Evolutionary conservation across 1,140 invertebrate genomes (phyloP).

Genomic region (Papilio polytes): DNA sequence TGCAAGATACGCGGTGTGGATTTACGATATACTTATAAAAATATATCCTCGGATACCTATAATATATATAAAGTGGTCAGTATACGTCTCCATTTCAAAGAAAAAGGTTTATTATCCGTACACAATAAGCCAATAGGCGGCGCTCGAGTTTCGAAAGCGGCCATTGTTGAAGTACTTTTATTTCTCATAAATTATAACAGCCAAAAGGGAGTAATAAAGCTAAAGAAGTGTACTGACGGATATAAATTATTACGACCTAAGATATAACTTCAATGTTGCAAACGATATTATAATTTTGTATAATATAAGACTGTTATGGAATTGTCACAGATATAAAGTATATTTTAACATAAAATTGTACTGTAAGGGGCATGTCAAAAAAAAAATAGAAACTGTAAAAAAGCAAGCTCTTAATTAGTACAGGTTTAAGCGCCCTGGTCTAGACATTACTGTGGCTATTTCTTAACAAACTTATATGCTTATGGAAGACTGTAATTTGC

Average conservation of each 20-base stretch:
- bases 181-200: conserved; percentile 28
- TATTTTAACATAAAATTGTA: no score
- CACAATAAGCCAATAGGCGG: conserved; percentile 27
- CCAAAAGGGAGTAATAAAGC: conserved; percentile 27
- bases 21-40: conserved; percentile 21
- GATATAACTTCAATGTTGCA: conserved; percentile 9
- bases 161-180: conserved; percentile 31
- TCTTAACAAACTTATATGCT: no score
- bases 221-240: conserved; percentile 20
- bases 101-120: conserved; percentile 28
- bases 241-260: conserved; percentile 12
- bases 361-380: no score
- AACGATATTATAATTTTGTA: background rate
- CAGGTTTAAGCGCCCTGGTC: no score
- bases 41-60: conserved; percentile 1
- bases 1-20: background rate
- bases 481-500: no score
- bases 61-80: conserved; percentile 25
- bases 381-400: no score
- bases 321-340: background rate
- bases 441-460: no score
- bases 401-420: no score
- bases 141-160: conserved; percentile 28
- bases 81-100: conserved; percentile 18
- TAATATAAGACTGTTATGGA: background rate